Conservation (phyloP, 1,140 invertebrate species). For the Zaprionus camerounensis region DNA sequence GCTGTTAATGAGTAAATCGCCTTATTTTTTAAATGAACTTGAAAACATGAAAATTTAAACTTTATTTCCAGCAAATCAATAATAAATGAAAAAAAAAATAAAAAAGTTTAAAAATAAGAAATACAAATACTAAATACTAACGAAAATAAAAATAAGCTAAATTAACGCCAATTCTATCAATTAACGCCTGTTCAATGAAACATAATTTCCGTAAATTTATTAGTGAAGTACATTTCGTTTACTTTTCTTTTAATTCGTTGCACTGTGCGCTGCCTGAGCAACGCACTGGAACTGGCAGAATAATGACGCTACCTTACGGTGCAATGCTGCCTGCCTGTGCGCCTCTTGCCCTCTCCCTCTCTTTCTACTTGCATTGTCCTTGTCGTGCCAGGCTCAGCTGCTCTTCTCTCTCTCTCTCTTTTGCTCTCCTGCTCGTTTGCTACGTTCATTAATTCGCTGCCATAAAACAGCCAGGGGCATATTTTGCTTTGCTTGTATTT, state of each 20-base stretch:
- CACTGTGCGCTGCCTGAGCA: conserved; percentile 17
- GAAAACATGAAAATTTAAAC: too few species aligned
- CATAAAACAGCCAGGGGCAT: conserved; percentile 71
- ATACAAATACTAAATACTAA: too few species aligned
- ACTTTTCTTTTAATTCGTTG: background rate
- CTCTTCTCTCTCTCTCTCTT: background rate
- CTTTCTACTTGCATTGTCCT: conserved; percentile 25
- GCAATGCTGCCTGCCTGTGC: background rate
- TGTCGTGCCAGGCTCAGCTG: background rate
- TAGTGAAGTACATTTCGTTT: background rate
- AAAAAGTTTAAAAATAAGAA: too few species aligned
- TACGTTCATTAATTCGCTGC: conserved; percentile 82
- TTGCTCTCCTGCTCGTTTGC: conserved; percentile 58
- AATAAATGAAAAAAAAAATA: too few species aligned
- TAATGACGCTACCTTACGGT: conserved; percentile 61
- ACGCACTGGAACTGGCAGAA: conserved; percentile 49
- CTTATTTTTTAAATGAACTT: too few species aligned
- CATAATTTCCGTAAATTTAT: background rate
- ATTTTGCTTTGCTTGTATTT: conserved; percentile 76
- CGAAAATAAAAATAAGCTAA: too few species aligned
- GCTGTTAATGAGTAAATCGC: too few species aligned
- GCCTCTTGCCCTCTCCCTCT: background rate
- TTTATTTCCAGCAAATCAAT: too few species aligned
- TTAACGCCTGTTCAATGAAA: too few species aligned
- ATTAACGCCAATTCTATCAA: too few species aligned